Evolutionary conservation across 2,888 invertebrate species (phyloP).

Genomic region (Chalcosyrphus nemorum): DNA sequence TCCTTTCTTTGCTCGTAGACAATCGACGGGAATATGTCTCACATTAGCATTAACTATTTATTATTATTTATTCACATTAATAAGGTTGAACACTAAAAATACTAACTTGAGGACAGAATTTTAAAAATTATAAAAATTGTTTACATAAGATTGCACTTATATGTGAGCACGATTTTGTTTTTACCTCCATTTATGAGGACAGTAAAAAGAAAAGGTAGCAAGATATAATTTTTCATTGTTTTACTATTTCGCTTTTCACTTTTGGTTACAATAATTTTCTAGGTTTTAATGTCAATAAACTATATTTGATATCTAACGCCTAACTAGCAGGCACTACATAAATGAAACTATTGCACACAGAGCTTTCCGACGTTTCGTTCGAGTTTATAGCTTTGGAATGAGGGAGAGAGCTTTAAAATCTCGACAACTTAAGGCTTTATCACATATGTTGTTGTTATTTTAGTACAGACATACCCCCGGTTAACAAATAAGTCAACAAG

Average conservation of each 20-base stretch:
- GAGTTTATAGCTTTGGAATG: neutral
- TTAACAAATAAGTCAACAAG: too few relatives aligned
- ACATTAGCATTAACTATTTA: neutral
- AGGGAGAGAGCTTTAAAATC: neutral
- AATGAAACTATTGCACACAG: slow-evolving; percentile 17
- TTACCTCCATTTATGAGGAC: slow-evolving; percentile 37
- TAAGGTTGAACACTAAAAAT: neutral
- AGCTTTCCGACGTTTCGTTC: neutral
- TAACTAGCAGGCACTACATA: slow-evolving; percentile 29
- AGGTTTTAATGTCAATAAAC: slow-evolving; percentile 3
- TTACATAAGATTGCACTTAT: neutral
- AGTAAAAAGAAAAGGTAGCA: slow-evolving; percentile 15
- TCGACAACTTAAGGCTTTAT: neutral
- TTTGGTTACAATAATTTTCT: slow-evolving; percentile 4
- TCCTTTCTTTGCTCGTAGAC: too few relatives aligned
- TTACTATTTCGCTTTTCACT: slow-evolving; percentile 12
- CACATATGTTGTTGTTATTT: neutral
- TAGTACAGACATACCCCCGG: neutral
- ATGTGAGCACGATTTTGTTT: neutral
- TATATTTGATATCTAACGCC: slow-evolving; percentile 14
- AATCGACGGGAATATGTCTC: too few relatives aligned
- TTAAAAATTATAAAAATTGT: neutral
- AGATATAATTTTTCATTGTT: slow-evolving; percentile 34
- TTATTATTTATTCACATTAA: neutral
- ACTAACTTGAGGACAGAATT: neutral